Percentiles rank a stretch among this genome's conserved stretches.
Evolutionary conservation across 2,113 vertebrate species (phyloP).

Genomic region (Bolborhynchus lineola): DNA sequence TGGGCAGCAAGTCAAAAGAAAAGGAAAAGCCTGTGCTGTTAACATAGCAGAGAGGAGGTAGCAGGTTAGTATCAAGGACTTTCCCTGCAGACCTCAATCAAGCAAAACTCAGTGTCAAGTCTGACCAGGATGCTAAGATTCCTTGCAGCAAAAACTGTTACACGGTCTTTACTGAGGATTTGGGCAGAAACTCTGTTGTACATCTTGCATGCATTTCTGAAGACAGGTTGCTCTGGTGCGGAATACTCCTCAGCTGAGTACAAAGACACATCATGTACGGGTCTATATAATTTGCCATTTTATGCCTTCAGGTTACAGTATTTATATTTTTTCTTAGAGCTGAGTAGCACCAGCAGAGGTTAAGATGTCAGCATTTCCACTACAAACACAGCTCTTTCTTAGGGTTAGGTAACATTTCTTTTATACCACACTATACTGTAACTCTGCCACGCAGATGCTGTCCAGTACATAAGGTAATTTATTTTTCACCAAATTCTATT

Average conservation of each 20-base stretch:
- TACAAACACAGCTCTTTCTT: background rate
- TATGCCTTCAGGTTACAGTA: background rate
- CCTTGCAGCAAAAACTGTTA: background rate
- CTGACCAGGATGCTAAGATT: background rate
- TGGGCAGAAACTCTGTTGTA: background rate
- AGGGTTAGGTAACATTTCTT: background rate
- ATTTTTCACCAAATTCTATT: background rate
- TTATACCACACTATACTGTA: background rate
- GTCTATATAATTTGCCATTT: background rate
- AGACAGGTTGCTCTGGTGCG: background rate
- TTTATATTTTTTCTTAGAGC: background rate
- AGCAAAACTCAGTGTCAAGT: background rate
- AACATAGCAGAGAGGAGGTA: background rate
- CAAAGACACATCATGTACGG: background rate
- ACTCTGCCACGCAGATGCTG: background rate
- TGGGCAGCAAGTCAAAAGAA: background rate
- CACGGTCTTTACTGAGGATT: background rate
- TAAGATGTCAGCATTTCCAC: conserved; percentile 15
- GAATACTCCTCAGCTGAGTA: background rate
- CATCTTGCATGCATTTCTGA: background rate
- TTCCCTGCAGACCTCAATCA: background rate
- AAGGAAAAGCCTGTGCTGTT: background rate
- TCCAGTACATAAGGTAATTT: background rate
- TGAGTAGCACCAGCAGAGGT: background rate
- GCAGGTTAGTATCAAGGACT: background rate